Conservation (phyloP, 2,888 invertebrate species). For the Andrena camellia region DNA sequence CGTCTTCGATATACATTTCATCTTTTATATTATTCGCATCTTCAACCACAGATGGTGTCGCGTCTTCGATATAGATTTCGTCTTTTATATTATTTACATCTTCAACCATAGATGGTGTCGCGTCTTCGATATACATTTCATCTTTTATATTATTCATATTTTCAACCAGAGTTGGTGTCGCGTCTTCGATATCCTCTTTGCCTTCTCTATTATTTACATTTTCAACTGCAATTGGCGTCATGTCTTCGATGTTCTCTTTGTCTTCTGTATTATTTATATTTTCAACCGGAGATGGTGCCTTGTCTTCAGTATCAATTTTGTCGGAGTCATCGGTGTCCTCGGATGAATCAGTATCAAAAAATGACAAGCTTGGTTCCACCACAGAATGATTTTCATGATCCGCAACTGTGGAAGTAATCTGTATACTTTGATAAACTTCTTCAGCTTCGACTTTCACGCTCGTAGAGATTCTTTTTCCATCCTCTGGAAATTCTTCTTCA, state of each 20-base stretch:
- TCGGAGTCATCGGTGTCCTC: neutral
- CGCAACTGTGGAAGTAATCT: neutral
- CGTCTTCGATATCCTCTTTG: neutral
- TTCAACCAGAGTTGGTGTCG: too few species aligned
- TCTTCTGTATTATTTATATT: neutral
- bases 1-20: neutral
- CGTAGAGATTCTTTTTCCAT: neutral
- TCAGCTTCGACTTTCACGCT: neutral
- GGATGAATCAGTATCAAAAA: neutral
- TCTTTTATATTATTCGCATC: neutral
- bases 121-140: neutral
- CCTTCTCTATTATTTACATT: neutral
- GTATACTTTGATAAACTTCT: neutral
- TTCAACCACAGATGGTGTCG: neutral
- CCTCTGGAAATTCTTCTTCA: conserved; percentile 46
- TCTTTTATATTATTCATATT: neutral
- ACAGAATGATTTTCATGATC: neutral
- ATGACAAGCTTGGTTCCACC: neutral
- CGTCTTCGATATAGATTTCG: neutral
- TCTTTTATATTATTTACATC: neutral
- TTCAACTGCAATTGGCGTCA: neutral
- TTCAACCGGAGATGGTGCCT: neutral
- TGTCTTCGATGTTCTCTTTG: neutral
- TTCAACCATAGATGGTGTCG: neutral
- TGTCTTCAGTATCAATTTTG: neutral